phyloP scores from a whole-genome alignment of 2,113 vertebrate species.

The Microtus pennsylvanicus region DNA sequence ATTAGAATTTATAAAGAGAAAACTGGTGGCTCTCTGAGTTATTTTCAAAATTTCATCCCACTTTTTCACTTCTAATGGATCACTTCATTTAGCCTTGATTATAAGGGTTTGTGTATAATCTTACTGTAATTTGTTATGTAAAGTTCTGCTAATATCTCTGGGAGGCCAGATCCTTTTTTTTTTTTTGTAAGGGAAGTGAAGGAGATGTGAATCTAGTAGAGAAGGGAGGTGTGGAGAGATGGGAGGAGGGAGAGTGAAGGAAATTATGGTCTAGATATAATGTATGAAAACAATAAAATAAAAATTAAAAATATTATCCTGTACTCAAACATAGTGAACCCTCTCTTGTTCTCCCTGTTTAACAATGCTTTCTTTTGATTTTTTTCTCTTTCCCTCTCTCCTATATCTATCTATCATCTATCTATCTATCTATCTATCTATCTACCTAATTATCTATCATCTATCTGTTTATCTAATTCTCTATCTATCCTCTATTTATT shows the following conservation, averaged over 20 bases:
- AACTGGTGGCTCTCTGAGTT: background rate
- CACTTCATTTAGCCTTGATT: background rate
- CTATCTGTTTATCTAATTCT: background rate
- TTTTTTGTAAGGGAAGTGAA: background rate
- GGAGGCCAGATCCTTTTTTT: background rate
- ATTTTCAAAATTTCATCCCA: background rate
- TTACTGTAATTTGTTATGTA: background rate
- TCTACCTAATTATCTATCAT: background rate
- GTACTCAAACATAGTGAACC: background rate
- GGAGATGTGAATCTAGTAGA: background rate
- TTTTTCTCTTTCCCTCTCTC: background rate
- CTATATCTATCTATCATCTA: background rate
- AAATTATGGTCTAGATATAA: background rate
- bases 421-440: background rate
- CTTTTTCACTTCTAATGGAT: background rate
- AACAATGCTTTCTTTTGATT: background rate
- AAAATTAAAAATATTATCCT: background rate
- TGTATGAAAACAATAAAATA: background rate
- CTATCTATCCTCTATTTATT: background rate
- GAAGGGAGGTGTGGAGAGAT: background rate
- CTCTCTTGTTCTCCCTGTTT: background rate
- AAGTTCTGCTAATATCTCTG: background rate
- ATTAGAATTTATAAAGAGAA: conserved; percentile 1
- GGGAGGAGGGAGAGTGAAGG: background rate
- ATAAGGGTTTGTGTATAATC: background rate